Conservation (phyloP, 92 coral and sea anemone genomes). For the Phenganax marumi region DNA sequence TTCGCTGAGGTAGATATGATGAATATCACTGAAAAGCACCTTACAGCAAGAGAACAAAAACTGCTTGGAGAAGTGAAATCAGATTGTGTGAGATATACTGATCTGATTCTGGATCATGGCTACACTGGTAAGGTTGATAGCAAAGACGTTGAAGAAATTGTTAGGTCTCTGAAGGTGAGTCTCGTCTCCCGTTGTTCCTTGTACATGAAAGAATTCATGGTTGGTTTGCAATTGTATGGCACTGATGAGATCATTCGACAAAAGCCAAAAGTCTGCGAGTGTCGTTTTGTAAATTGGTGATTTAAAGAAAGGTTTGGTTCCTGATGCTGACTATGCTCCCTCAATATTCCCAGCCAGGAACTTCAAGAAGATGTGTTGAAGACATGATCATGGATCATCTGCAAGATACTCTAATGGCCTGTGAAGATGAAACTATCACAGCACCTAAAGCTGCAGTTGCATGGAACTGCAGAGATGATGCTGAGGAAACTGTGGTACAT, state of each 20-base stretch:
- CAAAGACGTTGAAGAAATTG: neutral
- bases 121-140: slow-evolving; percentile 1
- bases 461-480: slow-evolving; percentile 7
- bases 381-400: slow-evolving; percentile 48
- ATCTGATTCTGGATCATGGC: slow-evolving; percentile 10
- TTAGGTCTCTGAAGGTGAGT: slow-evolving; percentile 13
- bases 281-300: slow-evolving; percentile 24
- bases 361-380: slow-evolving; percentile 34
- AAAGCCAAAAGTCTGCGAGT: slow-evolving; percentile 22
- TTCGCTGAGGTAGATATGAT: slow-evolving; percentile 58
- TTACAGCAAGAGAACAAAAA: neutral
- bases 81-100: neutral
- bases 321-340: slow-evolving; percentile 52
- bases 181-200: slow-evolving; percentile 3
- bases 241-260: slow-evolving; percentile 32
- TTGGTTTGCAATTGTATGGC: slow-evolving; percentile 54
- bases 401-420: slow-evolving; percentile 47
- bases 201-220: slow-evolving; percentile 50
- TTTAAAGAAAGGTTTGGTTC: slow-evolving; percentile 26
- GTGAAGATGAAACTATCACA: slow-evolving; percentile 38
- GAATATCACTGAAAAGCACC: slow-evolving; percentile 37
- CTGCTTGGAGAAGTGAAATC: neutral
- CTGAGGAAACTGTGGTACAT: neutral
- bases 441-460: slow-evolving; percentile 46
- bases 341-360: slow-evolving; percentile 38